These are phyloP conservation scores for Listrodromus nycthemerus DNA, from an alignment of 2,888 invertebrate genomes.

Conservation along the genomic window DNA sequence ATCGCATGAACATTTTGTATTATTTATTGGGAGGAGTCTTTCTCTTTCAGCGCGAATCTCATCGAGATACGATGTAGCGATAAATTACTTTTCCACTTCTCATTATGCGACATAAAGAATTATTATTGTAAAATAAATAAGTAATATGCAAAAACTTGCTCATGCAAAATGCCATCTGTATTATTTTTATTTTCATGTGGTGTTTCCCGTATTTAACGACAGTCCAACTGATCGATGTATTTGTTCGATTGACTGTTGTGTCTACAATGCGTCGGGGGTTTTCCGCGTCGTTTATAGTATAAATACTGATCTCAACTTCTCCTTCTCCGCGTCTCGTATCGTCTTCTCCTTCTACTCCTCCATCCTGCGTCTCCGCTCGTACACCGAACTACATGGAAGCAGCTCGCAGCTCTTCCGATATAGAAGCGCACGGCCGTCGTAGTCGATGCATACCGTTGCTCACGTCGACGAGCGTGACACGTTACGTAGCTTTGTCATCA, in stretches of 20 bases:
- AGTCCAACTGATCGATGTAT: neutral
- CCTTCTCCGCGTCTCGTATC: conserved; percentile 13
- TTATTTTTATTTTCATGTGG: neutral
- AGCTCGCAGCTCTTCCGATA: neutral
- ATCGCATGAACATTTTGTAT: neutral
- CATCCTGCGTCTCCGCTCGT: conserved; percentile 5
- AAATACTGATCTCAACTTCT: conserved; percentile 26
- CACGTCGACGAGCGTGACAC: conserved; percentile 30
- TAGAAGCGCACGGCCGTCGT: conserved; percentile 49
- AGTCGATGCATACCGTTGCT: conserved; percentile 33
- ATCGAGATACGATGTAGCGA: neutral
- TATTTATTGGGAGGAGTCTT: neutral
- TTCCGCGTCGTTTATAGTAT: conserved; percentile 36
- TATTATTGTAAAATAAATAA: conserved; percentile 19
- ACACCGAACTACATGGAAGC: neutral
- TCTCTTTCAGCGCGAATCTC: neutral
- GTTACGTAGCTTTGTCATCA: neutral
- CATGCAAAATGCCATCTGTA: neutral
- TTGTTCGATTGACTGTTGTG: conserved; percentile 7
- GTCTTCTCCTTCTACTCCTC: conserved; percentile 45
- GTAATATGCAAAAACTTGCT: neutral
- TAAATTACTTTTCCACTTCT: neutral
- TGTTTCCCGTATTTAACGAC: neutral
- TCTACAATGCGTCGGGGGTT: conserved; percentile 39
- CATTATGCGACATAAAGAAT: conserved; percentile 17